Percentiles rank a stretch among this genome's conserved stretches.
These are phyloP conservation scores for Eubasilissa regina DNA, from an alignment of 1,140 invertebrate species.

Conservation along the genomic window DNA sequence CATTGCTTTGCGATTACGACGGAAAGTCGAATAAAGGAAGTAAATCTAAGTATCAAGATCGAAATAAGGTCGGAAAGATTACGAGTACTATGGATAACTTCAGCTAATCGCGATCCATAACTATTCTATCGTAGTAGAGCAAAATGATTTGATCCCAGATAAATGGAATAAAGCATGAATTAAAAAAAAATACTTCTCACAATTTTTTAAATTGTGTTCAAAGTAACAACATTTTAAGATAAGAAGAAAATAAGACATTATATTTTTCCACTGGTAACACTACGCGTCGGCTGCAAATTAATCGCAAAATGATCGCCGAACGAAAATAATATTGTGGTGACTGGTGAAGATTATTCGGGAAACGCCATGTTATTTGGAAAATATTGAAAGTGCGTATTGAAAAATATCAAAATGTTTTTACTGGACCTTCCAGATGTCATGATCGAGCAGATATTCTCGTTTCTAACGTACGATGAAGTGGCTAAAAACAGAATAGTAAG, in stretches of 20 bases:
- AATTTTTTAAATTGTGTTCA: not conserved
- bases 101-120: too few species aligned
- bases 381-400: not conserved
- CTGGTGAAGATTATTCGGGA: not conserved
- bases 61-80: too few species aligned
- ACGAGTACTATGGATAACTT: too few species aligned
- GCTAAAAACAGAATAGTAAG: slow-evolving; percentile 85
- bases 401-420: slow-evolving; percentile 67
- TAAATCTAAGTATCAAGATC: too few species aligned
- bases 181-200: not conserved
- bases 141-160: too few species aligned
- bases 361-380: not conserved
- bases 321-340: not conserved
- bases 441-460: slow-evolving; percentile 84
- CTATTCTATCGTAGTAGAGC: too few species aligned
- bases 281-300: not conserved
- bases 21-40: too few species aligned
- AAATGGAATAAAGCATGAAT: too few species aligned
- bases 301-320: not conserved
- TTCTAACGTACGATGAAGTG: slow-evolving; percentile 86
- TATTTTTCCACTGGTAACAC: slow-evolving; percentile 8
- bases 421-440: slow-evolving; percentile 82
- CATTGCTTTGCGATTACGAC: too few species aligned
- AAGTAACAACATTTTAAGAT: not conserved
- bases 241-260: too few species aligned